phyloP scores from a whole-genome alignment of 30 jellyfish, hydroid and myxozoan species.

The Calvadosia cruxmelitensis region DNA sequence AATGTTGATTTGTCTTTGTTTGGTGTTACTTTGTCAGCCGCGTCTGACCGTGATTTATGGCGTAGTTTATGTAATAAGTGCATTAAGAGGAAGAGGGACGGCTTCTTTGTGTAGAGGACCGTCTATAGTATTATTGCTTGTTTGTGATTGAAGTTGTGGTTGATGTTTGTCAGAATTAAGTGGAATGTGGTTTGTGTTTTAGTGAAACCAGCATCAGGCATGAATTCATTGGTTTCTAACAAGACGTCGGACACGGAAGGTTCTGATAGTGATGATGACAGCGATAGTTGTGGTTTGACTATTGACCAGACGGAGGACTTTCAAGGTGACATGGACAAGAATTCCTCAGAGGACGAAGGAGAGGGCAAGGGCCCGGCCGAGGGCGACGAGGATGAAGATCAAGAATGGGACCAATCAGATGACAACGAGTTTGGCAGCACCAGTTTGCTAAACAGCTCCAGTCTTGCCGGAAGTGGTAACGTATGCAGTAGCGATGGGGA shows the following conservation, averaged over 20 bases:
- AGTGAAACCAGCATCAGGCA: constrained; percentile 3
- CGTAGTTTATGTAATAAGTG: too few relatives aligned
- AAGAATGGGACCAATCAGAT: background rate
- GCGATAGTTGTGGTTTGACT: background rate
- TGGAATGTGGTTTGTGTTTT: too few relatives aligned
- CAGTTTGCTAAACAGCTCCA: background rate
- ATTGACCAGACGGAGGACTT: background rate
- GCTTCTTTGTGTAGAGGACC: too few relatives aligned
- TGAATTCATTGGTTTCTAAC: constrained; percentile 13
- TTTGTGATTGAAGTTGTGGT: too few relatives aligned
- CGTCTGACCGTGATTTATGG: too few relatives aligned
- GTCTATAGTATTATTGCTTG: background rate
- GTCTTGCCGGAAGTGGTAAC: background rate
- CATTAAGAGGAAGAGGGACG: too few relatives aligned
- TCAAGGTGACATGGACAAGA: background rate
- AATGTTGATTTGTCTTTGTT: too few relatives aligned
- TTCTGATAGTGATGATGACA: background rate
- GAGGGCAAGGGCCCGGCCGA: constrained; percentile 9
- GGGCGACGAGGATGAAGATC: constrained; percentile 8
- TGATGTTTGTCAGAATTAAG: too few relatives aligned
- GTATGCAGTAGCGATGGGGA: background rate
- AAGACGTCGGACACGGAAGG: background rate
- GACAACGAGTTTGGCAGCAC: background rate
- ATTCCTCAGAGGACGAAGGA: background rate
- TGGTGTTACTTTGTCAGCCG: too few relatives aligned